Percentiles rank a stretch among this genome's conserved stretches.
Evolutionary conservation across 2,797 vertebrate species (phyloP).

Genomic region (Neopelma chrysocephalum): DNA sequence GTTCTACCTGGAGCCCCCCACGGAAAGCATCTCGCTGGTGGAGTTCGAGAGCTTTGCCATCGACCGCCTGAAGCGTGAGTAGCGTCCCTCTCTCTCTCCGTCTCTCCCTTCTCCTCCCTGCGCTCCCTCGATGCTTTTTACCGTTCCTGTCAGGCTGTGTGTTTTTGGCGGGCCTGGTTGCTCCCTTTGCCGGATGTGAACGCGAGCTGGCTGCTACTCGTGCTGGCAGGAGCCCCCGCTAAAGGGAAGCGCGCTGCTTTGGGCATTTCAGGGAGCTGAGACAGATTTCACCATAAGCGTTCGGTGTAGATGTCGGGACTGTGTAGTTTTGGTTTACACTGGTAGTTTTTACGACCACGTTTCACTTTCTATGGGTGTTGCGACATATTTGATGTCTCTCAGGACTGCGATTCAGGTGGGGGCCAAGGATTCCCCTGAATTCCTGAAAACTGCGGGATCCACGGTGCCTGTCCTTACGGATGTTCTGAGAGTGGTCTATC

Average conservation of each 20-base stretch:
- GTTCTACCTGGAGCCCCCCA: slow-evolving; percentile 89
- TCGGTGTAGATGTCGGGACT: not conserved
- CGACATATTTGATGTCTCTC: rapidly evolving
- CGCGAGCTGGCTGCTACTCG: rapidly evolving
- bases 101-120: not conserved
- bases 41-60: slow-evolving; percentile 93
- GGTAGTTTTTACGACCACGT: rapidly evolving
- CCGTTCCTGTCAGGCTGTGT: not conserved
- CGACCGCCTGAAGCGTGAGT: slow-evolving; percentile 90
- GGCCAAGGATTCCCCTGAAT: not conserved
- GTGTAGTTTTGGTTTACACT: rapidly evolving
- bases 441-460: not conserved
- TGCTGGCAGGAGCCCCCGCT: rapidly evolving
- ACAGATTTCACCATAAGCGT: rapidly evolving
- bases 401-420: not conserved
- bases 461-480: rapidly evolving
- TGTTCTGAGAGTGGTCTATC: not conserved
- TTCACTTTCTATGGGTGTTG: not conserved
- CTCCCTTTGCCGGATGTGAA: rapidly evolving
- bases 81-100: not conserved
- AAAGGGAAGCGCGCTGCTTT: not conserved
- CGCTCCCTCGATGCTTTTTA: rapidly evolving
- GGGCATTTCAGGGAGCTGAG: not conserved
- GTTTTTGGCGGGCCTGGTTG: rapidly evolving
- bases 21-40: slow-evolving; percentile 86